Evolutionary conservation across 64 coral and sea anemone species (phyloP).

Genomic region (Dendronephthya gigantea): DNA sequence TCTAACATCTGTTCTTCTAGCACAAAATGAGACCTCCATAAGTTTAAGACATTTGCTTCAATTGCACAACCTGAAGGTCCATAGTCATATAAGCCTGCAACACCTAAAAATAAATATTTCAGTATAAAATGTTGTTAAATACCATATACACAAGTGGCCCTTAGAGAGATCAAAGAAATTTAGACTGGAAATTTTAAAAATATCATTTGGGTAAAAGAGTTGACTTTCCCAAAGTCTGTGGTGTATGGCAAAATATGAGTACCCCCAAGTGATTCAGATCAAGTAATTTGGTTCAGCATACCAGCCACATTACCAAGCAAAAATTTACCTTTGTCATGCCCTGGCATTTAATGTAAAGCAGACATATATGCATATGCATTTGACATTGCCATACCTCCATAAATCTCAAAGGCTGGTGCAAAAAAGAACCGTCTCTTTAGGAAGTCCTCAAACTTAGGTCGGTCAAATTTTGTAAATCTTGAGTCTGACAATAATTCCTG

Average conservation of each 20-base stretch:
- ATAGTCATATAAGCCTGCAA: conserved; percentile 95
- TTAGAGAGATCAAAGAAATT: no score
- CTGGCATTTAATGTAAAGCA: no score
- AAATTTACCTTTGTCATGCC: background rate
- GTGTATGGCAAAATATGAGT: no score
- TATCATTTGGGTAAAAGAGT: no score
- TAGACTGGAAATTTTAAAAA: background rate
- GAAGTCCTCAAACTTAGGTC: conserved; percentile 82
- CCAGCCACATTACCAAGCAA: no score
- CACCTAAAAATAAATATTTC: conserved; percentile 39
- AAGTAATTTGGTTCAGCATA: no score
- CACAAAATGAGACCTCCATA: conserved; percentile 95
- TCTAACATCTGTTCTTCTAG: conserved; percentile 96
- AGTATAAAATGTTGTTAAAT: conserved; percentile 6
- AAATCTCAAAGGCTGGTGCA: conserved; percentile 97
- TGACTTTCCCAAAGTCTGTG: no score
- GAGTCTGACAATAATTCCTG: conserved; percentile 80
- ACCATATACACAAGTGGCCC: no score
- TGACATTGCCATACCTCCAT: conserved; percentile 62
- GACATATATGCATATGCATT: background rate
- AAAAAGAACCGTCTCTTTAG: conserved; percentile 96
- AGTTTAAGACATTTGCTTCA: conserved; percentile 72
- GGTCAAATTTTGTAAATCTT: conserved; percentile 84
- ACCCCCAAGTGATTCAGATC: no score
- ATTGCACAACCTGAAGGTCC: conserved; percentile 91